Percentiles rank a stretch among this genome's conserved stretches.
Conservation (phyloP, 2,113 vertebrate genomes). For the Tapirus terrestris region DNA sequence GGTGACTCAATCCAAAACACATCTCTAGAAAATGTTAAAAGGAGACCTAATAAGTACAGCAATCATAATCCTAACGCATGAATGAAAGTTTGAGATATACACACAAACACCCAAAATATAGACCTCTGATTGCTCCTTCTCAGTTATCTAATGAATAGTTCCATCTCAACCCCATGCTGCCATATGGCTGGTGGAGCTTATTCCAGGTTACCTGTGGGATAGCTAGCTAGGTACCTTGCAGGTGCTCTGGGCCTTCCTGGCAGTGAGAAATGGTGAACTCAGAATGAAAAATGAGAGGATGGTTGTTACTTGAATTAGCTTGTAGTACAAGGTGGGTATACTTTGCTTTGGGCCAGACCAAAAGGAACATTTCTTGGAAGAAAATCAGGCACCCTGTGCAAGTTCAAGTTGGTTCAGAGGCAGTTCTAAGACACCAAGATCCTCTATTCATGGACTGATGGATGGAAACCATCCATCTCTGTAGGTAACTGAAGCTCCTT, state of each 20-base stretch:
- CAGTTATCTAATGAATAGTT: neutral
- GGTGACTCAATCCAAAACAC: neutral
- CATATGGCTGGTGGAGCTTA: neutral
- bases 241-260: neutral
- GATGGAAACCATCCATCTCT: neutral
- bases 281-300: neutral
- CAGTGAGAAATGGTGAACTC: neutral
- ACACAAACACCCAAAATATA: neutral
- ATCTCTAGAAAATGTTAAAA: neutral
- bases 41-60: neutral
- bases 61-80: neutral
- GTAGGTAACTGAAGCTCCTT: neutral
- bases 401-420: neutral
- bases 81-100: neutral
- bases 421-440: neutral
- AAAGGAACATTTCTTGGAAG: neutral
- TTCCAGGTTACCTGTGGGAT: neutral
- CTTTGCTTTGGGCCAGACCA: neutral
- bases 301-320: neutral
- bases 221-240: neutral
- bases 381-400: neutral
- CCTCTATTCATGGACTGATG: neutral
- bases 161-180: neutral
- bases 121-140: neutral
- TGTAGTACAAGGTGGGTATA: neutral